A percentile compares a stretch with the other conserved stretches of the same genome.
Conservation (phyloP, 2,113 vertebrate genomes). For the Promerops cafer region DNA sequence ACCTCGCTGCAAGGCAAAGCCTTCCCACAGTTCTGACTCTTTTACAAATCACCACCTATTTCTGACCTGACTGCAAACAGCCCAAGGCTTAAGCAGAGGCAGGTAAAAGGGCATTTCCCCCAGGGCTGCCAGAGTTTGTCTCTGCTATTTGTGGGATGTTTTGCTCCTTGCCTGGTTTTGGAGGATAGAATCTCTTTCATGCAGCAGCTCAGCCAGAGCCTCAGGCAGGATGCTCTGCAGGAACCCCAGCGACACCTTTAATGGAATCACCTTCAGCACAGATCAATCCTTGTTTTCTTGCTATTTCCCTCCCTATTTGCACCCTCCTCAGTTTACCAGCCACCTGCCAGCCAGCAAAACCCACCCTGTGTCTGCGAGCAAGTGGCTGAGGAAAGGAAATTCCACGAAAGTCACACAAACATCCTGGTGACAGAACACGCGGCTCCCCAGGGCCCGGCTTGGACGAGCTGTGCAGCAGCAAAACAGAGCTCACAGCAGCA, state of each 20-base stretch:
- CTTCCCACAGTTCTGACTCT: constrained; percentile 3
- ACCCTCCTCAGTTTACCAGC: not conserved
- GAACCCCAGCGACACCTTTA: not conserved
- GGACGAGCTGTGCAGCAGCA: constrained; percentile 23
- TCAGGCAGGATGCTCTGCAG: not conserved
- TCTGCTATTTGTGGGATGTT: not conserved
- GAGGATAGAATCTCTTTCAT: not conserved
- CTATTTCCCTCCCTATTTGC: not conserved
- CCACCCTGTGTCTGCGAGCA: rapidly evolving
- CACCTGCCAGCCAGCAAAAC: not conserved
- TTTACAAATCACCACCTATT: constrained; percentile 19
- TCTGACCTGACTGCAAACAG: constrained; percentile 13
- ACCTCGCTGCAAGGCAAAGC: not conserved
- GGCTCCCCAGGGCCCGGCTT: constrained; percentile 23
- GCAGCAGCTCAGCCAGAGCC: not conserved
- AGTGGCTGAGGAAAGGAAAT: not conserved
- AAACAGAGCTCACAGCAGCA: not conserved
- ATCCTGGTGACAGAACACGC: not conserved
- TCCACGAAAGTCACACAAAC: constrained; percentile 31
- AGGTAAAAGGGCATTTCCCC: not conserved
- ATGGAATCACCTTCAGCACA: not conserved
- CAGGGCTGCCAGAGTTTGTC: not conserved
- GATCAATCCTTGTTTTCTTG: not conserved
- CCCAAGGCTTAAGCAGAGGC: not conserved
- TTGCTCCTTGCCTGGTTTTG: not conserved